Evolutionary conservation across 2,113 vertebrate species (phyloP), one percentile per base, ranked within the genome.

Genomic region (Regulus satrapa): DNA sequence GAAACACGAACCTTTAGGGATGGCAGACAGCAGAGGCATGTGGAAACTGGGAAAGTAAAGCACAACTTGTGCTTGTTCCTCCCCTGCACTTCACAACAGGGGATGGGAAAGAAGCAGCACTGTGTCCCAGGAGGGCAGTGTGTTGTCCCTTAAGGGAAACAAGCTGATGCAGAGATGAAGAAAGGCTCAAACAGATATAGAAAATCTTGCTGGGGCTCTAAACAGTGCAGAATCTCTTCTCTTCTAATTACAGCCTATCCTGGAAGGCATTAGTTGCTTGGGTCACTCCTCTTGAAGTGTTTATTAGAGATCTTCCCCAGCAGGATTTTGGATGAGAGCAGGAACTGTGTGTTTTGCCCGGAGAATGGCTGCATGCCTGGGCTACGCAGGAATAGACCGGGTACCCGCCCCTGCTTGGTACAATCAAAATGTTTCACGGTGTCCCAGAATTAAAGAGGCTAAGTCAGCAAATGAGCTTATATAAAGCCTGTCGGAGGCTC

Each of bases 401-500:
- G 88, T 94, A 41, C 85, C 63, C 14, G 0, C 43, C 77, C 59
- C 79, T 69, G 66, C 94, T 83, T 90, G 85, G 91, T 93, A 81
- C 83, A 73, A 56, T 85, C 72, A 81, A 83, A 94, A 64, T 1
- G 15, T 59, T 80, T 81, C 79, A 43, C 23, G 1, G 49, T 49
- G 51, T 74, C 56, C 67, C 72, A 55, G 92, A 67, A 78, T 92
- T 95, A 83, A 71, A 87, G 88, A 83, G 85, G 72, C 92, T 72
- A 90, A 85, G 51, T 94, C 88, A 96, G 75, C 85, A 94, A 94
- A 95, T 88, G 72, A 93, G 92, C 82, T 94, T 93, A 83, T 71
- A 55, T 17, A 88, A 94, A 92, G 72, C 89, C 67, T 67, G 83
- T 91, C 1, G 0, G 82, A 84, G 68, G 54, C 71, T 82, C 92